These are phyloP conservation scores for Ceyx margarethae DNA, from an alignment of 2,113 vertebrate species.

Conservation along the genomic window DNA sequence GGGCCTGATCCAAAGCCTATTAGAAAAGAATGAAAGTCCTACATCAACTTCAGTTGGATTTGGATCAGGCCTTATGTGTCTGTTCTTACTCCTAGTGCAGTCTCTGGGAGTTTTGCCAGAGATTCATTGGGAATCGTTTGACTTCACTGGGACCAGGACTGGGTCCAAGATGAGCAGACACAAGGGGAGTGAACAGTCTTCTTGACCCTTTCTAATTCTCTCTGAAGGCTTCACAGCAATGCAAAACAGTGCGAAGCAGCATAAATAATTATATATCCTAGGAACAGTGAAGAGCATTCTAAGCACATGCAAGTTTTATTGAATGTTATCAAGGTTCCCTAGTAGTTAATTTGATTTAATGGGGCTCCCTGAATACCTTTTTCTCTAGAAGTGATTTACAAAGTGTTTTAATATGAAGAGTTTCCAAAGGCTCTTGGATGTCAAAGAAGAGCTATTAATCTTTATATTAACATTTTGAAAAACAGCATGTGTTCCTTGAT, in stretches of 20 bases:
- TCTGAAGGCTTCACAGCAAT: not conserved
- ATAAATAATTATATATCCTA: not conserved
- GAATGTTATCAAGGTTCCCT: constrained; percentile 54
- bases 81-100: not conserved
- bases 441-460: constrained; percentile 81
- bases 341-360: constrained; percentile 72
- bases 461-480: constrained; percentile 74
- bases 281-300: constrained; percentile 44
- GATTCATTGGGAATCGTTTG: constrained; percentile 7
- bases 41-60: not conserved
- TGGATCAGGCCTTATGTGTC: not conserved
- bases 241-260: constrained; percentile 9
- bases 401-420: constrained; percentile 78
- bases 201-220: not conserved
- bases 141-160: constrained; percentile 28
- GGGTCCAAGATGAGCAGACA: constrained; percentile 36
- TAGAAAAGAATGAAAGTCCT: not conserved
- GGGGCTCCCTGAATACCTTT: constrained; percentile 48
- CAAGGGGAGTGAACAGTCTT: not conserved
- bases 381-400: constrained; percentile 83
- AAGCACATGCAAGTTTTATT: constrained; percentile 44
- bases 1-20: not conserved
- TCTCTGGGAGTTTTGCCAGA: constrained; percentile 29
- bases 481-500: constrained; percentile 79
- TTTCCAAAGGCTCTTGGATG: constrained; percentile 75